phyloP scores from a whole-genome alignment of 2,888 invertebrate genomes.

The Amblyjoppa proteus region DNA sequence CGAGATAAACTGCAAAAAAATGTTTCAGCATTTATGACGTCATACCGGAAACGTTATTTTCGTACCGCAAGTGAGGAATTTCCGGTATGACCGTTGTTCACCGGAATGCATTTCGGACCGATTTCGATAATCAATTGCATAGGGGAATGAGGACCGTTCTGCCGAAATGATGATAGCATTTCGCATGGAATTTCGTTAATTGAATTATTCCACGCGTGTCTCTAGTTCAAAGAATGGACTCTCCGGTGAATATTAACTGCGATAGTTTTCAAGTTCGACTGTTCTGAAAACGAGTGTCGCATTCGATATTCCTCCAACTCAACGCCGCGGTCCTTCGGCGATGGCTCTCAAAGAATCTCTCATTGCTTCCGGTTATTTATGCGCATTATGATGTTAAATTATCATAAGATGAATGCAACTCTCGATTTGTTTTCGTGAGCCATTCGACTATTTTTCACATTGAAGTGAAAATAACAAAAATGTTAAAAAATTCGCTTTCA shows the following conservation, averaged over 20 bases:
- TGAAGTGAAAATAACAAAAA: background rate
- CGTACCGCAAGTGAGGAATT: too few species aligned
- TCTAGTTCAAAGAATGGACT: background rate
- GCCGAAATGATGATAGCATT: too few species aligned
- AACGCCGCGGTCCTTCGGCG: background rate
- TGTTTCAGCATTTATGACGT: too few species aligned
- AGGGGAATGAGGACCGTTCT: too few species aligned
- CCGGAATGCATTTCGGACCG: too few species aligned
- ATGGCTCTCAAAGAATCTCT: background rate
- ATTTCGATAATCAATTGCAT: too few species aligned
- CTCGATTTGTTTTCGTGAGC: background rate
- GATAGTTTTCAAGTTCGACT: constrained; percentile 21
- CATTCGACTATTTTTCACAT: background rate
- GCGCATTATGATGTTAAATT: background rate
- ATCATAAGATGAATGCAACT: constrained; percentile 19
- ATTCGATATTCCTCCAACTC: constrained; percentile 30
- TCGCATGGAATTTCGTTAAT: too few species aligned
- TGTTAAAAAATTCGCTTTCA: too few species aligned
- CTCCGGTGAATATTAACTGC: constrained; percentile 25
- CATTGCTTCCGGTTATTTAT: constrained; percentile 28
- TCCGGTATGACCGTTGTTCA: too few species aligned
- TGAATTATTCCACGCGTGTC: too few species aligned
- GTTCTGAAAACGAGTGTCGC: constrained; percentile 11
- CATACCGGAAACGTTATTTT: too few species aligned
- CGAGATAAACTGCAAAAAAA: too few species aligned